Percentiles rank a stretch among this genome's conserved stretches.
Conservation (phyloP, 1,140 invertebrate species). For the Doryteuthis pealeii region DNA sequence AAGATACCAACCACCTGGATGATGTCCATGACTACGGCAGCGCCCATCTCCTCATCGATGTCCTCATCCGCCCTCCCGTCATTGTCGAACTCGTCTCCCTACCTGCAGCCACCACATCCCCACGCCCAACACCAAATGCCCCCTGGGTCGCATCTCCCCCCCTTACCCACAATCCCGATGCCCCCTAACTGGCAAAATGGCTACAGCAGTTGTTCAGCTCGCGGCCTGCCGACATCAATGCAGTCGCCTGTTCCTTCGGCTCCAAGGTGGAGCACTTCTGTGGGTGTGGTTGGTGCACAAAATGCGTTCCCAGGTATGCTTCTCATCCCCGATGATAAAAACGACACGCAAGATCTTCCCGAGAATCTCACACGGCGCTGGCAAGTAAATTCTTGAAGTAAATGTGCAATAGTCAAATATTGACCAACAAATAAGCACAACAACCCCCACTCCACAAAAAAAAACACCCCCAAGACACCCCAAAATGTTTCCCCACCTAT, state of each 20-base stretch:
- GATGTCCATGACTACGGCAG: not conserved
- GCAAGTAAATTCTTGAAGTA: conserved; percentile 5
- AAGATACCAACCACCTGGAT: conserved; percentile 1
- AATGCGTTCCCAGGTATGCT: not conserved
- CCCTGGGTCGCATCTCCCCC: not conserved
- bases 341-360: not conserved
- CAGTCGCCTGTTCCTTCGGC: not conserved
- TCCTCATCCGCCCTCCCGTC: not conserved
- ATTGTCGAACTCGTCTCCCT: not conserved
- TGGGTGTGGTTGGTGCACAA: not conserved
- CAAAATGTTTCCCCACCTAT: not conserved
- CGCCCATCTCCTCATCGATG: not conserved
- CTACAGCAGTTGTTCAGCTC: not conserved
- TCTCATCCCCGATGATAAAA: not conserved
- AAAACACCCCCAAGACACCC: not conserved
- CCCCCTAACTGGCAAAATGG: conserved; percentile 4
- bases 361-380: not conserved
- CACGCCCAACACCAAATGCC: not conserved
- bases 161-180: not conserved
- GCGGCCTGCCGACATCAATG: not conserved
- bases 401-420: not conserved
- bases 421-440: not conserved
- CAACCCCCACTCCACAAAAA: not conserved
- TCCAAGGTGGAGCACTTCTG: not conserved
- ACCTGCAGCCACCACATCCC: not conserved